These are phyloP conservation scores for Drosophila murphyi DNA, from an alignment of 1,140 invertebrate species.

Conservation along the genomic window DNA sequence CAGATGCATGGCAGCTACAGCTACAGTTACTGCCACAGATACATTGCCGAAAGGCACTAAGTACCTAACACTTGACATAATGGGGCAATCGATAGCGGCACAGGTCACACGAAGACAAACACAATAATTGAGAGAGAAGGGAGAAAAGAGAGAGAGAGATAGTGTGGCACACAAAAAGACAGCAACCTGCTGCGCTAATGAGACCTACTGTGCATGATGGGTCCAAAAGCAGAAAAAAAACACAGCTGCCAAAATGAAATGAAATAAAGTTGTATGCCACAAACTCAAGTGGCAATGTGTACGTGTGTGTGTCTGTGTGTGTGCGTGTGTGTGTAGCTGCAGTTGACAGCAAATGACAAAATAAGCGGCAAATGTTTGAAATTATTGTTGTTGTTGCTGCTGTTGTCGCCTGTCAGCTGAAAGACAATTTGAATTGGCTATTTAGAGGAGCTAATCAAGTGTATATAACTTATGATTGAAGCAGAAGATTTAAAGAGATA, in stretches of 20 bases:
- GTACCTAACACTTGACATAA: conserved; percentile 83
- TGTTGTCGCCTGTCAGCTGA: conserved; percentile 33
- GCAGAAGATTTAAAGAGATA: neutral
- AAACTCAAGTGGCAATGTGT: conserved; percentile 2
- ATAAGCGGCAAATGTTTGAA: conserved; percentile 74
- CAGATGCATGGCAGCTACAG: conserved; percentile 12
- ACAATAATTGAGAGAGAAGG: conserved; percentile 3
- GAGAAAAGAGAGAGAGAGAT: neutral
- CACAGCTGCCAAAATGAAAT: conserved; percentile 74
- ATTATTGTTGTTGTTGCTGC: conserved; percentile 38
- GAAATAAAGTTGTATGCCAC: conserved; percentile 64
- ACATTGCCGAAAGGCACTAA: conserved; percentile 62
- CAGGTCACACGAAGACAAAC: conserved; percentile 54
- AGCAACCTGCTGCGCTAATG: conserved; percentile 79
- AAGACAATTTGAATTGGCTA: conserved; percentile 31
- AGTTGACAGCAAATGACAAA: conserved; percentile 82
- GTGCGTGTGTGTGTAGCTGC: conserved; percentile 34
- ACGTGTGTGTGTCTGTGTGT: conserved; percentile 14
- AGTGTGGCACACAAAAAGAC: conserved; percentile 20
- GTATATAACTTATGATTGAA: conserved; percentile 5
- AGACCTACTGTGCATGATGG: conserved; percentile 64
- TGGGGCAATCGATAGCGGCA: conserved; percentile 70
- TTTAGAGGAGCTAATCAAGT: conserved; percentile 29
- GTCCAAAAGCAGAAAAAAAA: conserved; percentile 28
- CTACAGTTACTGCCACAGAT: conserved; percentile 33